phyloP scores from a whole-genome alignment of 1,140 invertebrate genomes.

The Drosophila insularis region DNA sequence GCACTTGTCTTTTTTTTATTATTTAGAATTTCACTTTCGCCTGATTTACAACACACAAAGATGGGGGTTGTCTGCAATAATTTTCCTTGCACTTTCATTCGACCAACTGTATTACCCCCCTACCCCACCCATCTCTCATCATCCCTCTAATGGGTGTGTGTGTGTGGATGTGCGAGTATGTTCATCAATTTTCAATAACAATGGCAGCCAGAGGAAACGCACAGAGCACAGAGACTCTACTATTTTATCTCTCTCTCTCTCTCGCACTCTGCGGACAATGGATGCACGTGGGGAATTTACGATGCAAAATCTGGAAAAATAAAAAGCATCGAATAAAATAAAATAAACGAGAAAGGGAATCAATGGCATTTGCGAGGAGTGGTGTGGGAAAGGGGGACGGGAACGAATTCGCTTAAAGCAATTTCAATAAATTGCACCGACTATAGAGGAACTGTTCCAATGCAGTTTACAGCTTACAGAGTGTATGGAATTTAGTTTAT shows the following conservation, averaged over 20 bases:
- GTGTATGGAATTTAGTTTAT: neutral
- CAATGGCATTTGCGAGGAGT: neutral
- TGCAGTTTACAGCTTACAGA: neutral
- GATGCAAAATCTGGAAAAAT: conserved; percentile 47
- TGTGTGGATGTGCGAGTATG: conserved; percentile 18
- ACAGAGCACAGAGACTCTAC: conserved; percentile 1
- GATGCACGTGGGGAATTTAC: conserved; percentile 57
- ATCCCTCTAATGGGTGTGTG: conserved; percentile 6
- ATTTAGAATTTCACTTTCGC: conserved; percentile 58
- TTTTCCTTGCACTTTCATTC: conserved; percentile 53
- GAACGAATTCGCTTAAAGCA: conserved; percentile 41
- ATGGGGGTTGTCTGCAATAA: conserved; percentile 50
- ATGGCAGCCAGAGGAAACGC: conserved; percentile 45
- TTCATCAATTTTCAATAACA: conserved; percentile 72
- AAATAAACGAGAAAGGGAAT: neutral
- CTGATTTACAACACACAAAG: conserved; percentile 52
- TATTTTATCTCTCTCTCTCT: neutral
- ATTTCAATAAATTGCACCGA: conserved; percentile 63
- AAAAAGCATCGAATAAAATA: conserved; percentile 12
- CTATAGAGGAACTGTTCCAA: neutral
- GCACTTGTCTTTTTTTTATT: conserved; percentile 25
- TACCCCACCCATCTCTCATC: neutral
- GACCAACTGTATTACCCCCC: neutral
- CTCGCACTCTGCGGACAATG: conserved; percentile 31
- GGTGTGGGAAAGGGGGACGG: too few relatives aligned